Evolutionary conservation across 2,797 vertebrate species (phyloP).

Genomic region (Melanotaenia parkinsoni): DNA sequence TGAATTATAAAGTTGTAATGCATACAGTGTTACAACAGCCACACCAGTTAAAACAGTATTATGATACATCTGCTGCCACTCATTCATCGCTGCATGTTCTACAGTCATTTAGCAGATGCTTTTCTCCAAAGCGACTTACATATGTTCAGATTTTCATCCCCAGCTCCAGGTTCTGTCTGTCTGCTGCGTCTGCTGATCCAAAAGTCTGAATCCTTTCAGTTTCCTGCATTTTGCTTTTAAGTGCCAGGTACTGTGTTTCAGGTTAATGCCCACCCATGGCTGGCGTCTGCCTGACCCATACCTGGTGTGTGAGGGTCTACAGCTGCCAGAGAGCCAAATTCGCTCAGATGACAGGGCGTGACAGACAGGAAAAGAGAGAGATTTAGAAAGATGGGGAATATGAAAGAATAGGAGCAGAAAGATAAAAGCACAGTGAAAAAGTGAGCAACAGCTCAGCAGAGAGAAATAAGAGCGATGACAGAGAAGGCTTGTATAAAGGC

Average conservation of each 20-base stretch:
- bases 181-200: slow-evolving; percentile 82
- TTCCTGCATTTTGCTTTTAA: slow-evolving; percentile 64
- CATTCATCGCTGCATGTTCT: not conserved
- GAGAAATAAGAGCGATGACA: slow-evolving; percentile 19
- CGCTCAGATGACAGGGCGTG: slow-evolving; percentile 64
- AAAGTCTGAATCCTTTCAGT: slow-evolving; percentile 79
- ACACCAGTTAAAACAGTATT: too few species aligned
- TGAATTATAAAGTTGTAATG: too few species aligned
- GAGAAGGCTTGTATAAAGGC: too few species aligned
- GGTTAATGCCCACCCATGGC: slow-evolving; percentile 60
- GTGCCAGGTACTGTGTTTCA: slow-evolving; percentile 35
- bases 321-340: slow-evolving; percentile 73
- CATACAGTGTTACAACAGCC: too few species aligned
- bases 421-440: slow-evolving; percentile 47
- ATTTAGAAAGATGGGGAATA: slow-evolving; percentile 38
- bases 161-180: slow-evolving; percentile 30
- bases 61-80: slow-evolving; percentile 1
- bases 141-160: slow-evolving; percentile 10
- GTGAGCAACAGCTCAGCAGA: slow-evolving; percentile 29
- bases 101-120: too few species aligned
- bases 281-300: slow-evolving; percentile 40
- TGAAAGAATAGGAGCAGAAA: slow-evolving; percentile 34
- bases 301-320: slow-evolving; percentile 54
- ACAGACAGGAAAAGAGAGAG: slow-evolving; percentile 56
- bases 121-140: too few species aligned